Base-by-base conservation (phyloP, 2,797 vertebrate genomes). In the Spinus olivaceus region DNA sequence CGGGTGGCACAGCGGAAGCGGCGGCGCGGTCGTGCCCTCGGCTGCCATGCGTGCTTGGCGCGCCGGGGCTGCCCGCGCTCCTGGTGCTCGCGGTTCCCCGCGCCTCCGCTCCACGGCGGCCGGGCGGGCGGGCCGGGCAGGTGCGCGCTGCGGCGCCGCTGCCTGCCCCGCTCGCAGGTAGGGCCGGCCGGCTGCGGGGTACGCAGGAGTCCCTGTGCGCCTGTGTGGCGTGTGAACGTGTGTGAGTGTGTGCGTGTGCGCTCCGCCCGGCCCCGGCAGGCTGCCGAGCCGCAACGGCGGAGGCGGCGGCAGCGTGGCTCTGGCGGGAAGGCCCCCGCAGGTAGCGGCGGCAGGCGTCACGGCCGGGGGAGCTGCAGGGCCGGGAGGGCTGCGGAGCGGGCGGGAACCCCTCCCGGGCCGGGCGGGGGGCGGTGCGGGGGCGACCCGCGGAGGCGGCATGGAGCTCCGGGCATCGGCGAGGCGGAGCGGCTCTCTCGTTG, bases 81-180 rank as follows among this genome's bases (percentile, higher is more conserved):
- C 82, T 77, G 60, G 53, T 70, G 60, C 71, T 54, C 65, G 21
- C 65, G 49, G 76, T 53, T 93, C 76, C 81, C 80, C 61, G 79
- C 64, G 61, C 67, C 66, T 41, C 42, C 32, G 59, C 81, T 73
- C 33, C 69, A 42, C 88, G 25, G 44, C 39, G 32, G 35, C 17
- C 46, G 65, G 49, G 22, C 8, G 61, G 83, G 57, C 51, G 56
- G 42, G 49, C 70, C 47, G 73, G 94, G 69, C 97, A 97, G 97
- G 96, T 97, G 97, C 93, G 85, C 77, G 44, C 66, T 81, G 92
- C 96, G 92, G 87, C 44, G 85, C 96, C 76, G 95, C 96, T 94
- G 96, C 44, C 96, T 94, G 96, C 39, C 72, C 49, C 76, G n/a
- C 65, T 35, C 44, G 4, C 82, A 79, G 92, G 83, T 83, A 79